A percentile compares a stretch with the other conserved stretches of the same genome.
These are phyloP conservation scores for Mellivora capensis DNA, from an alignment of 2,113 vertebrate species.

Conservation along the genomic window DNA sequence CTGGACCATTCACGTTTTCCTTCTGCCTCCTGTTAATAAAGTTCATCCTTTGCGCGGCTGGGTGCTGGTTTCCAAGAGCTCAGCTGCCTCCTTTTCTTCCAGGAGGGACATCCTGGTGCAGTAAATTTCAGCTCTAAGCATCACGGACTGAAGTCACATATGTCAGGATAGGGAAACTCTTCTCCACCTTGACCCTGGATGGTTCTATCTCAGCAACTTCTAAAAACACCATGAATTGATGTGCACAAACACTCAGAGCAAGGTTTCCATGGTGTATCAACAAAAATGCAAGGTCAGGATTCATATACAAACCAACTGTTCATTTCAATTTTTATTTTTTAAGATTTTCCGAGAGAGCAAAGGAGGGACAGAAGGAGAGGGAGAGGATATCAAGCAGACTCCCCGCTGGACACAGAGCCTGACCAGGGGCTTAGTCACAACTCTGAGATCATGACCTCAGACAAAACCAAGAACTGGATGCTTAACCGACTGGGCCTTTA, in stretches of 20 bases:
- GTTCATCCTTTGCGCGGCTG: background rate
- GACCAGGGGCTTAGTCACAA: fast-evolving
- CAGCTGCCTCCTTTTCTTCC: background rate
- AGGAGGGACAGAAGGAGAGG: too few relatives aligned
- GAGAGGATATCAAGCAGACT: background rate
- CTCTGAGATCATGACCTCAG: background rate
- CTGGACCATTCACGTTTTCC: fast-evolving
- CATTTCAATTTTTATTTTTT: background rate
- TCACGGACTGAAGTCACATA: fast-evolving
- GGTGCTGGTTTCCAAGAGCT: too few relatives aligned
- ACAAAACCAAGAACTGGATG: background rate
- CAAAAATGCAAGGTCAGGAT: too few relatives aligned
- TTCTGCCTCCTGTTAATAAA: background rate
- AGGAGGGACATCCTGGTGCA: fast-evolving
- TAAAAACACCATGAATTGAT: background rate
- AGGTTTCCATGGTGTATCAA: background rate
- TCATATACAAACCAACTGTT: background rate
- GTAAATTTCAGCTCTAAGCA: too few relatives aligned
- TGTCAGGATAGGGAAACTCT: fast-evolving
- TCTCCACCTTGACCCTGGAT: too few relatives aligned
- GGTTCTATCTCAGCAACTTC: background rate
- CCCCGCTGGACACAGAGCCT: background rate
- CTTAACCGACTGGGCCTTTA: background rate
- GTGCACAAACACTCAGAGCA: too few relatives aligned
- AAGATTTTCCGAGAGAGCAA: background rate